Percentiles rank a stretch among this genome's conserved stretches.
Evolutionary conservation across 2,888 invertebrate species (phyloP).

Genomic region (Trissoscelio sp.): DNA sequence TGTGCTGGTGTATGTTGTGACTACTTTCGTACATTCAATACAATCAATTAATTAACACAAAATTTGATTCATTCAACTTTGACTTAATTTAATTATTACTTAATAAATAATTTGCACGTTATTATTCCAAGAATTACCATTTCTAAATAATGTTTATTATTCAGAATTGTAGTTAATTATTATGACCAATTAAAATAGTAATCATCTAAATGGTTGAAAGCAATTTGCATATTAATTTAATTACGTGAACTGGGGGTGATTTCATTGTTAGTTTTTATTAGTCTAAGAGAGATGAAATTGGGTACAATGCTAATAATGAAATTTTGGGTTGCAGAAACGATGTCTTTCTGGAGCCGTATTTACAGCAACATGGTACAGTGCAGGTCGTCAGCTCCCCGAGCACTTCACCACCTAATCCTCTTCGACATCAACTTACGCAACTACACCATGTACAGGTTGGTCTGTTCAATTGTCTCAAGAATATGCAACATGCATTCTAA

Average conservation of each 20-base stretch:
- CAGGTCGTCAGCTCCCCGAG: slow-evolving; percentile 81
- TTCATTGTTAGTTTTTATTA: slow-evolving; percentile 32
- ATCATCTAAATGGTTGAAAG: too few species aligned
- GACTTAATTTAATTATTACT: too few species aligned
- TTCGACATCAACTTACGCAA: slow-evolving; percentile 85
- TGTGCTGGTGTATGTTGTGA: not conserved
- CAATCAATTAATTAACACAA: too few species aligned
- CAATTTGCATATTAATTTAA: not conserved
- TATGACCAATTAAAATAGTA: too few species aligned
- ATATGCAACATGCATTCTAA: slow-evolving; percentile 70
- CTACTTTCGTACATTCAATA: not conserved
- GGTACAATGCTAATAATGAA: slow-evolving; percentile 55
- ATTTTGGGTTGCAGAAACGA: slow-evolving; percentile 86
- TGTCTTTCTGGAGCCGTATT: slow-evolving; percentile 90
- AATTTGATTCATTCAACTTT: too few species aligned
- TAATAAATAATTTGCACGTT: too few species aligned
- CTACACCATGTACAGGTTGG: slow-evolving; percentile 84
- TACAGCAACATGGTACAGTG: slow-evolving; percentile 84
- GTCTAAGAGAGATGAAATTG: slow-evolving; percentile 8
- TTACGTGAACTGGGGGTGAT: not conserved
- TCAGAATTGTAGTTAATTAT: too few species aligned
- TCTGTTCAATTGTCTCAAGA: slow-evolving; percentile 70
- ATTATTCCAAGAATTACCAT: too few species aligned
- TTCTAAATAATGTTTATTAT: too few species aligned
- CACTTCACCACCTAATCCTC: slow-evolving; percentile 81